These are phyloP conservation scores for Rhinogobius similis DNA, from an alignment of 2,113 vertebrate species.

Conservation along the genomic window DNA sequence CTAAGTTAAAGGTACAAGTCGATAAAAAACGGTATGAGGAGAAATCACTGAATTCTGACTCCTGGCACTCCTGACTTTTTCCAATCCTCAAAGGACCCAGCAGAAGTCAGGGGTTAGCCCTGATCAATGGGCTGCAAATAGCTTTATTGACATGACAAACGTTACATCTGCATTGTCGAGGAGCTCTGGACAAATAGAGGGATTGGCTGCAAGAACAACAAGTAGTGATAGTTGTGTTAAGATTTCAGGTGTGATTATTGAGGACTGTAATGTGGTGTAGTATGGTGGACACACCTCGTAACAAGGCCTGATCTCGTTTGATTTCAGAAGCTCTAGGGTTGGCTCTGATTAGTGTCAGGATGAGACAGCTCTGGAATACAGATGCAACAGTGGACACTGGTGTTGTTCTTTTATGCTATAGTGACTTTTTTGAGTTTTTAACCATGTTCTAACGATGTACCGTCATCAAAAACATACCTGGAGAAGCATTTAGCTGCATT, in stretches of 20 bases:
- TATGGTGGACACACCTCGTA: neutral
- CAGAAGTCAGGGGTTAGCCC: constrained; percentile 33
- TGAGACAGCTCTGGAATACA: neutral
- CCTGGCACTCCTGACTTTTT: constrained; percentile 18
- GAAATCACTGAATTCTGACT: constrained; percentile 54
- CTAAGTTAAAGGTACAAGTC: neutral
- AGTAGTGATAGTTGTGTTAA: neutral
- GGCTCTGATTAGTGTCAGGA: neutral
- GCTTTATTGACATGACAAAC: constrained; percentile 75
- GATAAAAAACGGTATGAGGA: constrained; percentile 55
- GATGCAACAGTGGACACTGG: no score
- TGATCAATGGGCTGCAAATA: constrained; percentile 72
- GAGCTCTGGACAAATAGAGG: constrained; percentile 44
- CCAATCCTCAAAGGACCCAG: constrained; percentile 37
- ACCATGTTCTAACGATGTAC: no score
- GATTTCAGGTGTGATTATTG: neutral
- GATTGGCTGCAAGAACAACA: neutral
- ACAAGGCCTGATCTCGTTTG: neutral
- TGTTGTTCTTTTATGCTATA: no score
- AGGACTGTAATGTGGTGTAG: neutral
- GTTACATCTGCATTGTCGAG: constrained; percentile 68
- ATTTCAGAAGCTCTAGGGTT: neutral
- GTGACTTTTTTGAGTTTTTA: no score
- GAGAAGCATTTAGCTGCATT: no score
- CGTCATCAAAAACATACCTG: no score